Base-by-base conservation (phyloP, 92 coral and sea anemone genomes). In the Metridium senile region DNA sequence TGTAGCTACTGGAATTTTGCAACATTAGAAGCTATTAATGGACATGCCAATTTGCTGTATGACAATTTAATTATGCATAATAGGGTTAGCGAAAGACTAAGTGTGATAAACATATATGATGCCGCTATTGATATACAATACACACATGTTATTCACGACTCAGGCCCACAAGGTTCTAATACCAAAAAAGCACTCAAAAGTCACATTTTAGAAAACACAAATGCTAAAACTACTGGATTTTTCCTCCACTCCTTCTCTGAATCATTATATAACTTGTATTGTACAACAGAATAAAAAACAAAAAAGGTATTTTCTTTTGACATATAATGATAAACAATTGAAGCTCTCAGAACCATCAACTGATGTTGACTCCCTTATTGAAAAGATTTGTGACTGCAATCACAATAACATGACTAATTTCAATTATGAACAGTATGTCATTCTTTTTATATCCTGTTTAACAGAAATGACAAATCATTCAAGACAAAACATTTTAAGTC, bases 41-140 rank as follows among this genome's bases (percentile, higher is more conserved):
- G 68, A 66, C 82, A 77, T 77, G 82, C 78, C 32, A 52, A 64
- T 81, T 62, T 73, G 72, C 61, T 81, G 33, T 73, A 59, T 64
- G 47, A 82, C 21, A 82, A 58, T 73, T 51, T 49, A 27, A 34
- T 19, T 25, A 20, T 25, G 56, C 58, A 80, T 70, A 26, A 46
- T 62, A 52, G 33, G 32, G 69, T 65, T 68, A 33, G 28, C 69
- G 70, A 71, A 35, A 45, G 72, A 51, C 80, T 80, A 26, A 66
- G 71, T 68, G 34, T 76, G 29, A 29, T 76, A 33, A 57, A 71
- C 72, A 68, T 83, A 47, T 68, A 68, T 76, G 87, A 64, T 61
- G 72, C 71, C 10, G 63, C 31, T 54, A 76, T 76, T 34, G 58
- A 69, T 18, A 77, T 83, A 76, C 72, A 82, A 35, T 65, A 0